Base-by-base conservation (phyloP, 2,888 invertebrate genomes). In the Ochlodes sylvanus region DNA sequence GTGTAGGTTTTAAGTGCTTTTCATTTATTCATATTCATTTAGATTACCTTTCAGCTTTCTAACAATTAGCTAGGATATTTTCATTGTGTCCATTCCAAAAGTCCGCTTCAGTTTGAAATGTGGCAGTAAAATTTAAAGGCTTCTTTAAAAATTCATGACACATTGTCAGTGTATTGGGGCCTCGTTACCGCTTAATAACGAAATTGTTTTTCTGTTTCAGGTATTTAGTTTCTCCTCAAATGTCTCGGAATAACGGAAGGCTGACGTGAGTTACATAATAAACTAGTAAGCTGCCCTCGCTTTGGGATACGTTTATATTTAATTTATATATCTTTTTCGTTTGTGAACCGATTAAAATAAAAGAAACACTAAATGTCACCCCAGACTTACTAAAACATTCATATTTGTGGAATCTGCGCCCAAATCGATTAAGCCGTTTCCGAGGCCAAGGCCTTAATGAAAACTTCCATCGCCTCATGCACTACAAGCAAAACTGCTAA, bases 131-230 rank as follows among this genome's bases (percentile, higher is more conserved):
- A 15, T 41, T 14, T 17, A 41, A 42, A 19, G 41, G 19, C 14
- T 14, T 19, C 7, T 47, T 58, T 17, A 58, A 58, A 19, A 14
- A 38, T 58, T 58, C 19, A 58, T 27, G 4, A 27, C 15, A 3
- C 42, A 15, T 21, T 41, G 38, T 62, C 5, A 2, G 12, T 9
- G 10, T 38, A 38, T 27, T 38, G 38, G 38, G 3, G 12, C 38
- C 38, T 38, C 12, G 38, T 12, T 54, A 41, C 41, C 9, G 21
- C 32, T 63, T 55, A 63, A 4, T 55, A 63, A 63, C 27, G 19
- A 44, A 55, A 21, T 63, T 54, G 14, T 21, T 10, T 63, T 63
- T 63, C 32, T 44, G 55, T 55, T 55, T 55, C 63, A 63, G 63
- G 63, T 63, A 63, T 17, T 55, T 12, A 27, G n/a, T n/a, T 54